Evolutionary conservation across 2,888 invertebrate species (phyloP).

Genomic region (Phyto melanocephala): DNA sequence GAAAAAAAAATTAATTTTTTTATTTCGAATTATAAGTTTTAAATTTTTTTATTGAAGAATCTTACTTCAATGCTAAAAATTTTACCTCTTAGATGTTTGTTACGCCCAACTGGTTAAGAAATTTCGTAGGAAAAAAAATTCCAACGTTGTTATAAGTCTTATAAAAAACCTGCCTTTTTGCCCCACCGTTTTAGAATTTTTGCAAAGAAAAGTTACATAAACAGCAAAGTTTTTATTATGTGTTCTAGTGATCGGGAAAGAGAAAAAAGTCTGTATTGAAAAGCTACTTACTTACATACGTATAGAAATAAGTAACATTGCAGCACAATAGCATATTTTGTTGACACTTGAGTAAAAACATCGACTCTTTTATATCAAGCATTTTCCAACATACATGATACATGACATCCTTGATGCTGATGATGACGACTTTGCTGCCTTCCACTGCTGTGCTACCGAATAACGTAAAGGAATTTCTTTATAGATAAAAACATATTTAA

Average conservation of each 20-base stretch:
- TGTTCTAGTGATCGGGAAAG: neutral
- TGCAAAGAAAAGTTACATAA: slow-evolving; percentile 13
- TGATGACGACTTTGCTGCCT: slow-evolving; percentile 25
- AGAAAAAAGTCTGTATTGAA: slow-evolving; percentile 1
- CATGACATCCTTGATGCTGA: slow-evolving; percentile 32
- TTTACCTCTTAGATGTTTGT: too few relatives aligned
- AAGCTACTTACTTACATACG: neutral
- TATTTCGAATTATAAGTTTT: too few relatives aligned
- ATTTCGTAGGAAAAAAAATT: too few relatives aligned
- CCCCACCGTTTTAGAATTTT: slow-evolving; percentile 7
- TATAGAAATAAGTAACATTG: slow-evolving; percentile 36
- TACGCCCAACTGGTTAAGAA: too few relatives aligned
- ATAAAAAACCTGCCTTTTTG: too few relatives aligned
- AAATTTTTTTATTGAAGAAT: too few relatives aligned
- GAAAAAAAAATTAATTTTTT: too few relatives aligned
- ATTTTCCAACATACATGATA: slow-evolving; percentile 43
- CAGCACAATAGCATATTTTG: slow-evolving; percentile 54
- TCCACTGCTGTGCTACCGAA: slow-evolving; percentile 5
- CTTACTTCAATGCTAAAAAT: too few relatives aligned
- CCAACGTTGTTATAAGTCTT: too few relatives aligned
- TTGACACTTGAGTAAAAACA: slow-evolving; percentile 59
- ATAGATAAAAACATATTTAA: slow-evolving; percentile 11
- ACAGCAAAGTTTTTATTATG: neutral
- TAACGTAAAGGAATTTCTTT: slow-evolving; percentile 23
- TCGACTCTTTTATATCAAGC: slow-evolving; percentile 44